Conservation (phyloP, 2,113 vertebrate species). For the Haemorhous mexicanus region DNA sequence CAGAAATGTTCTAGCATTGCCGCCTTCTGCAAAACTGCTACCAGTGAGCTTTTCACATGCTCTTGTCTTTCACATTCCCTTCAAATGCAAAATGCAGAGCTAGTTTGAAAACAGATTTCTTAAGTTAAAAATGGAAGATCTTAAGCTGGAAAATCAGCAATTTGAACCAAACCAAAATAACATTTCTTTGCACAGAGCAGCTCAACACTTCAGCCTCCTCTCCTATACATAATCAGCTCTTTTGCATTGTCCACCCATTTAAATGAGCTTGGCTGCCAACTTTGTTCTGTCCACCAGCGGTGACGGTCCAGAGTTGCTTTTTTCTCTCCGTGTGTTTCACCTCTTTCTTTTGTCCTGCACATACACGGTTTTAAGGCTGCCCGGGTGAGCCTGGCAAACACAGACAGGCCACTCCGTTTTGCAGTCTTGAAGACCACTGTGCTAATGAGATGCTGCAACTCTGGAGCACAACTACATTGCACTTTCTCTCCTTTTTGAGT, state of each 20-base stretch:
- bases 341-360: not conserved
- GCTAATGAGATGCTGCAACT: constrained; percentile 14
- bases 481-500: constrained; percentile 12
- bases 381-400: not conserved
- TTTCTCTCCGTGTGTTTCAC: not conserved
- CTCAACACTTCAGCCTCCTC: constrained; percentile 2
- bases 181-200: constrained; percentile 16
- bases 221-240: not conserved
- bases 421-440: not conserved
- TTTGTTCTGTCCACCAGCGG: not conserved
- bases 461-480: not conserved
- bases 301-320: not conserved
- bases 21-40: constrained; percentile 5
- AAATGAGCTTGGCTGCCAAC: not conserved
- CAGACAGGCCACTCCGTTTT: constrained; percentile 17
- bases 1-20: not conserved
- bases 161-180: constrained; percentile 61
- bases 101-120: constrained; percentile 32
- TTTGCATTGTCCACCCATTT: constrained; percentile 16
- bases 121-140: constrained; percentile 4
- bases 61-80: not conserved
- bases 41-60: not conserved
- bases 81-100: not conserved
- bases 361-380: not conserved
- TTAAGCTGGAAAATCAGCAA: constrained; percentile 35